phyloP scores from a whole-genome alignment of 2,797 vertebrate genomes.

The Eidolon dupreanum region DNA sequence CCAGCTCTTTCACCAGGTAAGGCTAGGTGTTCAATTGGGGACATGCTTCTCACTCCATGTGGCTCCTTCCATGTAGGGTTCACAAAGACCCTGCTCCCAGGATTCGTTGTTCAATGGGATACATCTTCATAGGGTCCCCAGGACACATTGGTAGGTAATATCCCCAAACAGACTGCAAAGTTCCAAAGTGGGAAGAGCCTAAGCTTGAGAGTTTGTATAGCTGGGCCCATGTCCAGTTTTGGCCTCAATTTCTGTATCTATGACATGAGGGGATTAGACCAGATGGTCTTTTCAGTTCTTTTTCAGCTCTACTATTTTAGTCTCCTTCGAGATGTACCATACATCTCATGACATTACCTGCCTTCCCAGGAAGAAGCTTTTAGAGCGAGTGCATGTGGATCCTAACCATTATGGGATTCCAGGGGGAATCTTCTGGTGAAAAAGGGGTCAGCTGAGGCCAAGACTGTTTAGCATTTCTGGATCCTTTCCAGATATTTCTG shows the following conservation, averaged over 20 bases:
- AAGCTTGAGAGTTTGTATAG: not conserved
- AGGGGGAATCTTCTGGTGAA: not conserved
- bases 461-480: conserved; percentile 3
- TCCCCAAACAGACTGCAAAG: not conserved
- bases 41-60: conserved; percentile 1
- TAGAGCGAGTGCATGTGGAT: not conserved
- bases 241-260: conserved; percentile 17
- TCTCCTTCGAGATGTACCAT: conserved; percentile 17
- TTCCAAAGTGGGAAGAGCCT: not conserved
- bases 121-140: not conserved
- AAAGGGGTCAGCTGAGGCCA: conserved; percentile 15
- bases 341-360: not conserved
- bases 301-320: conserved; percentile 17
- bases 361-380: not conserved
- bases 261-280: not conserved
- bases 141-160: conserved; percentile 27
- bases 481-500: not conserved
- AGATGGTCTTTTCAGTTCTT: conserved; percentile 1
- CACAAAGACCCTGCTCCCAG: not conserved
- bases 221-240: not conserved
- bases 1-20: conserved; percentile 98
- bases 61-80: not conserved
- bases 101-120: conserved; percentile 1
- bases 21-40: conserved; percentile 55
- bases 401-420: conserved; percentile 36